Conservation (phyloP, 2,888 invertebrate species). For the Philereme transversata region DNA sequence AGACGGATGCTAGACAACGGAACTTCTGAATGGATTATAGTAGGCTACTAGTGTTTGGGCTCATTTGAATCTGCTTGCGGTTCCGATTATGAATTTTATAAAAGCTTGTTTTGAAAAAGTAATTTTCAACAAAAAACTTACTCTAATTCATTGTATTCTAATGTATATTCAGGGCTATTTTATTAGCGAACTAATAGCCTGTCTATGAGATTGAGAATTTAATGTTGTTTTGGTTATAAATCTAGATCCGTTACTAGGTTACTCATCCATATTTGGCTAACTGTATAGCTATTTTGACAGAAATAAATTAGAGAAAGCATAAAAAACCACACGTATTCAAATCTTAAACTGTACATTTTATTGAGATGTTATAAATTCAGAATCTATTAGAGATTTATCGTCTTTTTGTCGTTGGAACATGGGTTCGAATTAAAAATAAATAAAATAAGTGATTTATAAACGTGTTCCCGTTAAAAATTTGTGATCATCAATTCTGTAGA, state of each 20-base stretch:
- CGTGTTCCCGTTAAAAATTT: slow-evolving; percentile 36
- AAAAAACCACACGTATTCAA: slow-evolving; percentile 17
- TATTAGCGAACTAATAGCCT: too few species aligned
- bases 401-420: slow-evolving; percentile 16
- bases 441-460: slow-evolving; percentile 35
- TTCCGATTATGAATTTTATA: too few species aligned
- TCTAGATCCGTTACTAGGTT: neutral
- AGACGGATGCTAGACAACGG: too few species aligned
- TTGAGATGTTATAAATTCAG: slow-evolving; percentile 21
- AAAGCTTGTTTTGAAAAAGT: too few species aligned
- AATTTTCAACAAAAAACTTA: too few species aligned
- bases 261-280: slow-evolving; percentile 8
- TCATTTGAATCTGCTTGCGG: too few species aligned
- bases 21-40: too few species aligned
- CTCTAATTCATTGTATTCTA: too few species aligned
- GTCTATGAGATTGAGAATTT: too few species aligned
- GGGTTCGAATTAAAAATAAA: slow-evolving; percentile 30
- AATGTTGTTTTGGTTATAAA: too few species aligned
- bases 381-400: slow-evolving; percentile 22
- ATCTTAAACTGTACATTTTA: slow-evolving; percentile 18
- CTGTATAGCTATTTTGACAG: slow-evolving; percentile 11
- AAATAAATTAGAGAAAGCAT: slow-evolving; percentile 19
- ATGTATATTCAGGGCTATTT: too few species aligned
- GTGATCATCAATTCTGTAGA: slow-evolving; percentile 30
- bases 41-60: too few species aligned